phyloP scores from a whole-genome alignment of 2,113 vertebrate genomes.

The Peromyscus leucopus region DNA sequence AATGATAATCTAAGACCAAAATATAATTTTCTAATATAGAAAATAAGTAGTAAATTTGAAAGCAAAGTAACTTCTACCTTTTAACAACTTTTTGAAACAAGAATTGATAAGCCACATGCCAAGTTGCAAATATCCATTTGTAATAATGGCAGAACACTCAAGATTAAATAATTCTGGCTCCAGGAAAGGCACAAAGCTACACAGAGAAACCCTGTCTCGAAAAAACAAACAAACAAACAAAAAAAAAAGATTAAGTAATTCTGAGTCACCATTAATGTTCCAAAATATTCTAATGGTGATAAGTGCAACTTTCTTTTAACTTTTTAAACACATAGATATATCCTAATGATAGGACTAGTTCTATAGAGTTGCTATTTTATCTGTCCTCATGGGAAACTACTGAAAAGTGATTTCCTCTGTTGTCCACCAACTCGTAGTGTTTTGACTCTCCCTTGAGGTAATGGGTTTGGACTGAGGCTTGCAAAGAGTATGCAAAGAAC shows the following conservation, averaged over 20 bases:
- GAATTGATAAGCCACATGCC: not conserved
- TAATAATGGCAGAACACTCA: not conserved
- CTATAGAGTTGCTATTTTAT: not conserved
- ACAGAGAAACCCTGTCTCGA: no score
- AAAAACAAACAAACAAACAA: no score
- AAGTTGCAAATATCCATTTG: not conserved
- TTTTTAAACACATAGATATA: not conserved
- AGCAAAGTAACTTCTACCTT: not conserved
- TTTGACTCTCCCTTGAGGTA: not conserved
- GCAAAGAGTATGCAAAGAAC: rapidly evolving
- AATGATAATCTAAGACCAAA: not conserved
- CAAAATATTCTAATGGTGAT: not conserved
- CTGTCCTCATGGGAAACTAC: not conserved
- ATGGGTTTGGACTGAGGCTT: not conserved
- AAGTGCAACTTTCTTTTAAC: slow-evolving; percentile 7
- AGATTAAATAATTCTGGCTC: not conserved
- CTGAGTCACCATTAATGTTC: not conserved
- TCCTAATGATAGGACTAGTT: not conserved
- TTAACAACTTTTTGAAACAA: not conserved
- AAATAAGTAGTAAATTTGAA: not conserved
- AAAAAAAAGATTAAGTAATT: not conserved
- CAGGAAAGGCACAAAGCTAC: no score
- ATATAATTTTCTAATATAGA: slow-evolving; percentile 12
- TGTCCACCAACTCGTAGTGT: not conserved
- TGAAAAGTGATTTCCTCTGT: not conserved